phyloP scores from a whole-genome alignment of 2,888 invertebrate genomes.

The Silvanus unidentatus region DNA sequence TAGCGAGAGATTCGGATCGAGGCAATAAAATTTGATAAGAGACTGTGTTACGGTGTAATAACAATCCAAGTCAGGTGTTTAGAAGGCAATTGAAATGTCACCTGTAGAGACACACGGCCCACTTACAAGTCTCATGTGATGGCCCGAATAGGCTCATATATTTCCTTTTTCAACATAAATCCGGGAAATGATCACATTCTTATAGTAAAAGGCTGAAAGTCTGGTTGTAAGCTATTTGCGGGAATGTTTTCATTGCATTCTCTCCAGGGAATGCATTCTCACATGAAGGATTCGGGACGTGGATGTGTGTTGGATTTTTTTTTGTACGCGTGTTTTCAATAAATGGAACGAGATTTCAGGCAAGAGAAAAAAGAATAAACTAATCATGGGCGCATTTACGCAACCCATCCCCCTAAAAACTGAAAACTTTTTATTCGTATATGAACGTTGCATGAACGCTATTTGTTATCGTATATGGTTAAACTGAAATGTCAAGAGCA shows the following conservation, averaged over 20 bases:
- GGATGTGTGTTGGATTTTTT: too few relatives aligned
- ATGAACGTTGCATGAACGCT: too few relatives aligned
- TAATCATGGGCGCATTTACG: too few relatives aligned
- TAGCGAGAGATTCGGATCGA: too few relatives aligned
- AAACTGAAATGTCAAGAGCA: too few relatives aligned
- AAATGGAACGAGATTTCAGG: too few relatives aligned
- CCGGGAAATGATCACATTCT: conserved; percentile 39
- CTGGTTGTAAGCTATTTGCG: conserved; percentile 41
- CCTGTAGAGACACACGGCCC: conserved; percentile 33
- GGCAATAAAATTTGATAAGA: too few relatives aligned
- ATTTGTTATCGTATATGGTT: too few relatives aligned
- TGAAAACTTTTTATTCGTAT: too few relatives aligned
- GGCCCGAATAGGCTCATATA: conserved; percentile 35
- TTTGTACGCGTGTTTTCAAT: too few relatives aligned
- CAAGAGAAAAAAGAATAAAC: too few relatives aligned
- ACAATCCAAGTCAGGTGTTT: conserved; percentile 39
- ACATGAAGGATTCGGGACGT: conserved; percentile 3
- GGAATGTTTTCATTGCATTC: conserved; percentile 30
- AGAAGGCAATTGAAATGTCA: conserved; percentile 38
- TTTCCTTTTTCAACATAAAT: conserved; percentile 40
- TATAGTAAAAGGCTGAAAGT: conserved; percentile 30
- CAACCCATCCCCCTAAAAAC: too few relatives aligned
- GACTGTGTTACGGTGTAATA: not conserved
- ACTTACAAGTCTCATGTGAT: conserved; percentile 32
- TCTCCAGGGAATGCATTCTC: conserved; percentile 9